Percentiles rank a stretch among this genome's conserved stretches.
Evolutionary conservation across 2,113 vertebrate species (phyloP).

Genomic region (Archilochus colubris): DNA sequence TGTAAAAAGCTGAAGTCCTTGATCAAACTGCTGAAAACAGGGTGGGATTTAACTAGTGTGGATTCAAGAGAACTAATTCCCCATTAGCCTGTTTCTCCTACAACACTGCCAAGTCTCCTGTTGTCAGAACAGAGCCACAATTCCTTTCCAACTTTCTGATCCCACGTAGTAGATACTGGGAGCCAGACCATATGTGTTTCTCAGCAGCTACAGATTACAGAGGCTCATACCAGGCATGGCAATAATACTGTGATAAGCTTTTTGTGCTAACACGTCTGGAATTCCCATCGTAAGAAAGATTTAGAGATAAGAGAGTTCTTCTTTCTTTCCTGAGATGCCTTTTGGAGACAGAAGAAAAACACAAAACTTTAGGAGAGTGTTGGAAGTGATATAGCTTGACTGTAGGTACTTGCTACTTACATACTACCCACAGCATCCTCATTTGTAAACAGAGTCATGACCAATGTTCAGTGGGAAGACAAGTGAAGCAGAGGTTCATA

Average conservation of each 20-base stretch:
- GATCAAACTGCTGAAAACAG: neutral
- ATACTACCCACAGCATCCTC: neutral
- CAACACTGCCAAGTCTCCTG: neutral
- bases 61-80: neutral
- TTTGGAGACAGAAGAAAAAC: neutral
- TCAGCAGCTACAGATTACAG: neutral
- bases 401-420: neutral
- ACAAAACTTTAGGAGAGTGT: neutral
- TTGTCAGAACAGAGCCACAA: neutral
- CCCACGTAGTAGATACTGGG: neutral
- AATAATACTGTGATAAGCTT: neutral
- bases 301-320: neutral
- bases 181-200: neutral
- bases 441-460: neutral
- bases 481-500: neutral
- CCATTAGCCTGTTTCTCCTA: neutral
- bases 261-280: neutral
- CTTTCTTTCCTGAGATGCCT: neutral
- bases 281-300: neutral
- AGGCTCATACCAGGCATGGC: neutral
- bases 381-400: neutral
- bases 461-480: neutral
- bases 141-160: neutral
- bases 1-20: neutral
- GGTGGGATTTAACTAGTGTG: neutral